Evolutionary conservation across 2,888 invertebrate genomes (phyloP).

Genomic region (Fragum whitleyi): DNA sequence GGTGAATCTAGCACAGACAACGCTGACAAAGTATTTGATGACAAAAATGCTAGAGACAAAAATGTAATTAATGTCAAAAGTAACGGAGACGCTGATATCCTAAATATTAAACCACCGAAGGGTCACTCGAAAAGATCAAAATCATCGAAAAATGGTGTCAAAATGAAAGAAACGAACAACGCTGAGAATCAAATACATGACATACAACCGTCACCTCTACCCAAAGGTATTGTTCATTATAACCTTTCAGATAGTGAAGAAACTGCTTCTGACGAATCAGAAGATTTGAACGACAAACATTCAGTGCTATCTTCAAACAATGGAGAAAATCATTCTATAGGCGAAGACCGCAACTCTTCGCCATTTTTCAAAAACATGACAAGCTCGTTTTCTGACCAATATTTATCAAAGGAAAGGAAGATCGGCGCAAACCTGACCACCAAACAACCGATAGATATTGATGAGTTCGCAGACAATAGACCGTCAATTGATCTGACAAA

Average conservation of each 20-base stretch:
- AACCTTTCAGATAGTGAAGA: conserved; percentile 5
- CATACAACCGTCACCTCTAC: not conserved
- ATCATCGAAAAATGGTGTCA: not conserved
- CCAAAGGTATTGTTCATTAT: not conserved
- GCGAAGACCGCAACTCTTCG: not conserved
- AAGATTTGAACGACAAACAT: not conserved
- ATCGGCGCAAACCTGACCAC: not conserved
- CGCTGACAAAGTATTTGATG: not conserved
- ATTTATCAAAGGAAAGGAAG: not conserved
- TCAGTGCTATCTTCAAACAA: not conserved
- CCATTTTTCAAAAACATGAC: not conserved
- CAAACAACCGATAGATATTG: not conserved
- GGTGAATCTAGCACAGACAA: not conserved
- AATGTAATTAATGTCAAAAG: not conserved
- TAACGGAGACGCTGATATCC: not conserved
- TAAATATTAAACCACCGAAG: not conserved
- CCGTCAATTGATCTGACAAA: not conserved
- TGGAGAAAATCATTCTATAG: not conserved
- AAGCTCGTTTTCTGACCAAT: conserved; percentile 8
- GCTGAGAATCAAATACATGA: not conserved
- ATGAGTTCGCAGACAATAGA: not conserved
- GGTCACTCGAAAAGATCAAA: conserved; percentile 13
- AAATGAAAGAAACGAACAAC: not conserved
- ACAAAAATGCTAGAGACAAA: not conserved
- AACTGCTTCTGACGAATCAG: not conserved